Conservation (phyloP, 1,140 invertebrate species). For the Orius insidiosus region DNA sequence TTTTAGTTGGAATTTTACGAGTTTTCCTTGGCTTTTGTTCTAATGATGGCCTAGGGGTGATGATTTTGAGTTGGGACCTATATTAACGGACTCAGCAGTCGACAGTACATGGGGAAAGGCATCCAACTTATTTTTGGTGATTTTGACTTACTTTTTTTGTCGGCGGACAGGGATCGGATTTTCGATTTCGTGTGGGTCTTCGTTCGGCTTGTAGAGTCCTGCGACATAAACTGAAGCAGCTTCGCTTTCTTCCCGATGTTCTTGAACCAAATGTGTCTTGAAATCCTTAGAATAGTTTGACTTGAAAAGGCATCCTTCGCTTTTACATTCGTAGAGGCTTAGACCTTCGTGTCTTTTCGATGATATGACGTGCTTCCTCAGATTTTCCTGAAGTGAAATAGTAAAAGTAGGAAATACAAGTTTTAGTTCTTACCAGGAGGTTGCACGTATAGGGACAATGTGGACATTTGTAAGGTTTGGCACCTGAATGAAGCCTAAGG, state of each 20-base stretch:
- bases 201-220: conserved; percentile 27
- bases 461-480: conserved; percentile 72
- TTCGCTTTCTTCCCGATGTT: conserved; percentile 33
- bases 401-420: neutral
- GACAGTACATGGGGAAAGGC: too few relatives aligned
- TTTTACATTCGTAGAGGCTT: conserved; percentile 53
- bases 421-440: conserved; percentile 39
- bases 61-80: too few relatives aligned
- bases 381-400: conserved; percentile 47
- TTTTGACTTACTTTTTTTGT: too few relatives aligned
- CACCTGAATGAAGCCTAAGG: conserved; percentile 53
- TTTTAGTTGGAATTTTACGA: too few relatives aligned
- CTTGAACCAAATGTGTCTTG: conserved; percentile 38
- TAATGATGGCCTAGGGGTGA: too few relatives aligned
- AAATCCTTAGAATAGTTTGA: conserved; percentile 50
- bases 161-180: neutral
- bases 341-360: conserved; percentile 59
- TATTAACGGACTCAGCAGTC: too few relatives aligned
- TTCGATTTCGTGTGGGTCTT: conserved; percentile 18
- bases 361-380: conserved; percentile 66
- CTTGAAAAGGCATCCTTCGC: conserved; percentile 25
- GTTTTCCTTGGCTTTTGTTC: too few relatives aligned
- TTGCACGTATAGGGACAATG: conserved; percentile 64
- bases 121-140: too few relatives aligned
- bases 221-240: conserved; percentile 29